Evolutionary conservation across 2,888 invertebrate genomes (phyloP).

Genomic region (Idaea biselata): DNA sequence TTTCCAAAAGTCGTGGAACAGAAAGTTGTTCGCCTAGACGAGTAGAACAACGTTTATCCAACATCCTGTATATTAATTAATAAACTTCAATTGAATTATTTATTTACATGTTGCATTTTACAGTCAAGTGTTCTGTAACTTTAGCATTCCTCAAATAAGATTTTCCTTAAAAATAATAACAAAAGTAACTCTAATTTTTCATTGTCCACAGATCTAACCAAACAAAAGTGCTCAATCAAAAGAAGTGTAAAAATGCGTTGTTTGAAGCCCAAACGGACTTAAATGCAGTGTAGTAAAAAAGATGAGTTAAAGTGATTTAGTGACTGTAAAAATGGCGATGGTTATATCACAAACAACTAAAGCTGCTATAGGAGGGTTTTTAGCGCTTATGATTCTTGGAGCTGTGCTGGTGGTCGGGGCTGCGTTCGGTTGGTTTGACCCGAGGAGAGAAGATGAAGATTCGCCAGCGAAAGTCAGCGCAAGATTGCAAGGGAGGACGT

Average conservation of each 20-base stretch:
- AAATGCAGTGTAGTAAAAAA: constrained; percentile 17
- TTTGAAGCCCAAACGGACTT: constrained; percentile 22
- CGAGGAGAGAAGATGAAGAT: constrained; percentile 70
- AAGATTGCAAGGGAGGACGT: constrained; percentile 68
- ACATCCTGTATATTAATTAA: too few relatives aligned
- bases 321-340: constrained; percentile 68
- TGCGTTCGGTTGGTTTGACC: constrained; percentile 74
- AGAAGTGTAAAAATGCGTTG: constrained; percentile 10
- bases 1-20: too few relatives aligned
- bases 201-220: not conserved
- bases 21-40: too few relatives aligned
- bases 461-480: constrained; percentile 72
- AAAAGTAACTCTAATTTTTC: not conserved
- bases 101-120: too few relatives aligned
- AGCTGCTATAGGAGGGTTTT: constrained; percentile 70
- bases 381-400: constrained; percentile 72
- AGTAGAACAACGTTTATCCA: too few relatives aligned
- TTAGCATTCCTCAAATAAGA: too few relatives aligned
- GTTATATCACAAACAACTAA: constrained; percentile 76
- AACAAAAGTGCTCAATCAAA: not conserved
- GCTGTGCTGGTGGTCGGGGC: constrained; percentile 72
- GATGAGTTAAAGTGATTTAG: constrained; percentile 21
- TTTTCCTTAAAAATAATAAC: not conserved
- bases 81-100: too few relatives aligned
- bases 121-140: too few relatives aligned